phyloP scores from a whole-genome alignment of 1,140 invertebrate genomes.

The Ganaspis sp. region DNA sequence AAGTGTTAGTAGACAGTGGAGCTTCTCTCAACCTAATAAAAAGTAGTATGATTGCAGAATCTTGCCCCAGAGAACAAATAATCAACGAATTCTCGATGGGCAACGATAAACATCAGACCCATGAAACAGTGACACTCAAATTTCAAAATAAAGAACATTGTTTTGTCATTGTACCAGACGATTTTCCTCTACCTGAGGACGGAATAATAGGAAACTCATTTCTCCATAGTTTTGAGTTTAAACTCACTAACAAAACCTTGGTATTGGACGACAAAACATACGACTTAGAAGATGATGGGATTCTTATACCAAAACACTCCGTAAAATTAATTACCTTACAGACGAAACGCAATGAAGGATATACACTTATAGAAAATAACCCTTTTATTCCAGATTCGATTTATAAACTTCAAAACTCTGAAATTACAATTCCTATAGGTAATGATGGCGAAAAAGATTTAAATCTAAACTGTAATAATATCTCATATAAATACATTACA shows the following conservation, averaged over 20 bases:
- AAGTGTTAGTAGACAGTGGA: neutral
- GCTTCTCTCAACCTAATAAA: neutral
- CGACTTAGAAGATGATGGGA: neutral
- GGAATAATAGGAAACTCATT: neutral
- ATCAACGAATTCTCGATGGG: neutral
- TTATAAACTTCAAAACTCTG: neutral
- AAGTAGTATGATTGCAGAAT: neutral
- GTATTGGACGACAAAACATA: neutral
- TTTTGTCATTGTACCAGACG: neutral
- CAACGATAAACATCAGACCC: neutral
- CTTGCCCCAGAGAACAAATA: neutral
- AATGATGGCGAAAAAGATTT: neutral
- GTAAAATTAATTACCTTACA: neutral
- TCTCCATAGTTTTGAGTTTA: neutral
- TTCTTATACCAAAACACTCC: neutral
- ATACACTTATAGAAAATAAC: neutral
- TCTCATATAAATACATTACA: neutral
- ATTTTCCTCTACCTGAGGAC: neutral
- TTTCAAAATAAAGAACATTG: neutral
- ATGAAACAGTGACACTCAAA: neutral
- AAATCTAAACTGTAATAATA: neutral
- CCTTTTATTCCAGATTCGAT: neutral
- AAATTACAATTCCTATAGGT: neutral
- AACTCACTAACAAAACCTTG: neutral
- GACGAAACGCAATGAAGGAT: neutral